Evolutionary conservation across 2,888 invertebrate species (phyloP).

Genomic region (Sinodicranocentrus sp.): DNA sequence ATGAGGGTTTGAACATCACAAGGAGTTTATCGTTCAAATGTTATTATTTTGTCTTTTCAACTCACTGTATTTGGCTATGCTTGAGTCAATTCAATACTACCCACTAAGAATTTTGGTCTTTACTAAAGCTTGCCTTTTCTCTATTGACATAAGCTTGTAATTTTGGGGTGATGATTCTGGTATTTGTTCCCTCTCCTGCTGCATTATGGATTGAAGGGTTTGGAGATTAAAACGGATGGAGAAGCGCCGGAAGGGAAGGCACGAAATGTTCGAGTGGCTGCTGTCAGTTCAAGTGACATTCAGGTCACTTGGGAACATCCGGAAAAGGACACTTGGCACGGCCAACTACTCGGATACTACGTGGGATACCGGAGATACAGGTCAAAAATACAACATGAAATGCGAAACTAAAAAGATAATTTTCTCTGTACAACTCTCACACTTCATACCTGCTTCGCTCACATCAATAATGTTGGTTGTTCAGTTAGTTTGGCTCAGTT

Average conservation of each 20-base stretch:
- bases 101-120: too few relatives aligned
- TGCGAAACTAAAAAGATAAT: constrained; percentile 43
- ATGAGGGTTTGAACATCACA: too few relatives aligned
- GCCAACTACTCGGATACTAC: constrained; percentile 78
- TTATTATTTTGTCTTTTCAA: too few relatives aligned
- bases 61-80: too few relatives aligned
- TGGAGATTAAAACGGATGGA: constrained; percentile 76
- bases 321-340: constrained; percentile 77
- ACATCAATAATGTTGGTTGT: too few relatives aligned
- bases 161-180: not conserved
- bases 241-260: constrained; percentile 78
- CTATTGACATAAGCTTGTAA: not conserved
- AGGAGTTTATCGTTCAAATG: too few relatives aligned
- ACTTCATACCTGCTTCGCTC: too few relatives aligned
- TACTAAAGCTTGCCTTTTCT: too few relatives aligned
- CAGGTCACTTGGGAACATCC: constrained; percentile 77
- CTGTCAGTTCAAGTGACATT: constrained; percentile 78
- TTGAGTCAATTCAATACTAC: too few relatives aligned
- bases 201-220: constrained; percentile 61
- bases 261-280: constrained; percentile 78
- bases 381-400: constrained; percentile 64
- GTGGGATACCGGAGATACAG: constrained; percentile 76
- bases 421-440: not conserved
- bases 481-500: too few relatives aligned
- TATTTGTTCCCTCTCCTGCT: not conserved